phyloP scores from a whole-genome alignment of 2,888 invertebrate species.

The Plagodis dolabraria region DNA sequence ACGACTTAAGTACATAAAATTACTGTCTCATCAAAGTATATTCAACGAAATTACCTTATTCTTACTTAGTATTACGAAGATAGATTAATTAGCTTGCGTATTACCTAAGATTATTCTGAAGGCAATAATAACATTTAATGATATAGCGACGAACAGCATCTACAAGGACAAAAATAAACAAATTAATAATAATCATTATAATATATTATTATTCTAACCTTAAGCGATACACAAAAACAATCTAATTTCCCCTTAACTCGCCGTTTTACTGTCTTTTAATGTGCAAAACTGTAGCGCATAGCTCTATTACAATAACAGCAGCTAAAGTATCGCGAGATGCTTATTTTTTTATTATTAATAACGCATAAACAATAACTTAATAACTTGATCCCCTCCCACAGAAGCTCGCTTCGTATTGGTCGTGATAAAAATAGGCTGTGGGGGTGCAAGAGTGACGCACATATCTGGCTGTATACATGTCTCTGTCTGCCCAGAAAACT shows the following conservation, averaged over 20 bases:
- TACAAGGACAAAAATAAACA: constrained; percentile 27
- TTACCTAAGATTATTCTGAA: too few species aligned
- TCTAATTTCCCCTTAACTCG: constrained; percentile 67
- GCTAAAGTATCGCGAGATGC: constrained; percentile 54
- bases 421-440: constrained; percentile 80
- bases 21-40: too few species aligned
- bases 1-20: too few species aligned
- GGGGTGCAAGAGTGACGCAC: constrained; percentile 65
- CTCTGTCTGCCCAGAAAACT: constrained; percentile 68
- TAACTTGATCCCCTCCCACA: constrained; percentile 79
- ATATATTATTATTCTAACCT: constrained; percentile 23
- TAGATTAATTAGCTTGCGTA: too few species aligned
- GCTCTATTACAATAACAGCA: constrained; percentile 68
- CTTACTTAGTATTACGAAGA: too few species aligned
- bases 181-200: constrained; percentile 59
- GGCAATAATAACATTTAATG: too few species aligned
- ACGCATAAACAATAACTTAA: constrained; percentile 83
- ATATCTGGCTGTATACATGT: constrained; percentile 52
- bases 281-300: constrained; percentile 56
- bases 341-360: constrained; percentile 82
- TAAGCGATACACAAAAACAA: constrained; percentile 66
- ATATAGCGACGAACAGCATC: too few species aligned
- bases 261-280: constrained; percentile 68
- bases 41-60: too few species aligned
- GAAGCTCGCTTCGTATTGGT: constrained; percentile 75